Evolutionary conservation across 1,140 invertebrate species (phyloP).

Genomic region (Antheraea mylitta): DNA sequence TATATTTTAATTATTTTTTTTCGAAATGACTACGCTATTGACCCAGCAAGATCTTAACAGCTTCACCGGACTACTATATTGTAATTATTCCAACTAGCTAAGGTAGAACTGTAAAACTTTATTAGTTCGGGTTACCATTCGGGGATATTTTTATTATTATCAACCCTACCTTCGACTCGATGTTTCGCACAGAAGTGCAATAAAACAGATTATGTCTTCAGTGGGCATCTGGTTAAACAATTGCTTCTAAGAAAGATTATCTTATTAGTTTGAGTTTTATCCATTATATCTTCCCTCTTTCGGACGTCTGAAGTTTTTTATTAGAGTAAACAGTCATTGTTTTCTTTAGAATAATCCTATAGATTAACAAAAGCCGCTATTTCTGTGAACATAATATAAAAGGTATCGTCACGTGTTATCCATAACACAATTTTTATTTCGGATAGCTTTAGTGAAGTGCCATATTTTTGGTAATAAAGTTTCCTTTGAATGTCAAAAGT

Average conservation of each 20-base stretch:
- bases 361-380: neutral
- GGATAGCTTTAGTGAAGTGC: neutral
- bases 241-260: neutral
- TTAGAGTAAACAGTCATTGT: conserved; percentile 2
- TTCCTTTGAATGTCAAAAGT: too few relatives aligned
- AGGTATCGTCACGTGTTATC: neutral
- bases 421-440: neutral
- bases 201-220: neutral
- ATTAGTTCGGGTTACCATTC: conserved; percentile 3
- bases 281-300: neutral
- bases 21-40: too few relatives aligned
- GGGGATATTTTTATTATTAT: neutral
- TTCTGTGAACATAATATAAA: neutral
- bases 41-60: too few relatives aligned
- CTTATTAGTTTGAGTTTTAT: neutral
- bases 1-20: neutral
- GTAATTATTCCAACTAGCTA: neutral
- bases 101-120: conserved; percentile 13
- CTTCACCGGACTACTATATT: too few relatives aligned
- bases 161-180: neutral
- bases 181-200: neutral
- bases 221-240: neutral
- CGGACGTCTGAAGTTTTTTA: neutral
- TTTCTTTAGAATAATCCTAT: neutral
- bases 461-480: neutral